A percentile compares a stretch with the other conserved stretches of the same genome.
Evolutionary conservation across 2,113 vertebrate species (phyloP).

Genomic region (Saguinus midas): DNA sequence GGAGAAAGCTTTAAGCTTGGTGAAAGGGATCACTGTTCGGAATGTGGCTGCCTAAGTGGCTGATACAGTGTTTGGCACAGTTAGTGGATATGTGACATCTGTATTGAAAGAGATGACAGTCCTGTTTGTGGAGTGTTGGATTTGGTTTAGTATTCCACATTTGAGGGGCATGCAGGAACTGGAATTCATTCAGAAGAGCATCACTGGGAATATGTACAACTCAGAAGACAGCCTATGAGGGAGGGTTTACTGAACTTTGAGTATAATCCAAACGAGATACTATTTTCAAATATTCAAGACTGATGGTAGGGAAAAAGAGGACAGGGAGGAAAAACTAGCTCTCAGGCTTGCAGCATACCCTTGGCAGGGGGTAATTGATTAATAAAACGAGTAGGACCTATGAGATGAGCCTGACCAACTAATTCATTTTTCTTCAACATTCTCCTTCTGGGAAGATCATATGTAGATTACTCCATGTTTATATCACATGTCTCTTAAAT

Average conservation of each 20-base stretch:
- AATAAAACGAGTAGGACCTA: neutral
- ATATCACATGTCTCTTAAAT: neutral
- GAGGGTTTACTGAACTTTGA: neutral
- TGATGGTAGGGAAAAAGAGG: neutral
- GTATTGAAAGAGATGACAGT: neutral
- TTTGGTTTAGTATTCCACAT: neutral
- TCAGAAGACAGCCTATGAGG: neutral
- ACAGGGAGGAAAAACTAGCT: neutral
- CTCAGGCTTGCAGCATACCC: too few relatives aligned
- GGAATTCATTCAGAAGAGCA: neutral
- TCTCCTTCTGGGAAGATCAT: neutral
- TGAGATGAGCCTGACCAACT: neutral
- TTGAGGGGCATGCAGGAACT: neutral
- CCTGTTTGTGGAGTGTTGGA: neutral
- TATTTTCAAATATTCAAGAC: neutral
- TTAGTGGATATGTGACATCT: neutral
- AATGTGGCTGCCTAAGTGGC: neutral
- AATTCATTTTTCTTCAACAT: neutral
- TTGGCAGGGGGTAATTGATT: neutral
- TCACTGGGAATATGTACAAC: neutral
- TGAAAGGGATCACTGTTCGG: neutral
- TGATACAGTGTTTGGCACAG: neutral
- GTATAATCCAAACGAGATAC: neutral
- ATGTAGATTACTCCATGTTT: neutral
- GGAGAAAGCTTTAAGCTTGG: neutral